Percentiles rank a stretch among this genome's conserved stretches.
phyloP scores from a whole-genome alignment of 1,140 invertebrate genomes.

The Oryzaephilus surinamensis region DNA sequence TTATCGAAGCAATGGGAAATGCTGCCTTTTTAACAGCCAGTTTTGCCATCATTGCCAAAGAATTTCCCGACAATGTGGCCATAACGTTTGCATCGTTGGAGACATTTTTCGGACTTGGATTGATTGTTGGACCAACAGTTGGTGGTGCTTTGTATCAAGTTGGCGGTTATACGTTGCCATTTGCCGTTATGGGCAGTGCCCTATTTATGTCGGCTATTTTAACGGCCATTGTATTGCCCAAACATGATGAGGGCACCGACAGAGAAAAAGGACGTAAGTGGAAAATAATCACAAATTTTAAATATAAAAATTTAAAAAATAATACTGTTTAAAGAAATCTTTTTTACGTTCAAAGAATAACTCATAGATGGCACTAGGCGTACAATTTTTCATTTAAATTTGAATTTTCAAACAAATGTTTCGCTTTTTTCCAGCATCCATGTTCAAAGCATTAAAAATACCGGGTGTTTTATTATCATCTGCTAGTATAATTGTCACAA shows the following conservation, averaged over 20 bases:
- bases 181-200: constrained; percentile 67
- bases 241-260: constrained; percentile 46
- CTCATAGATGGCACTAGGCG: too few species aligned
- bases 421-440: constrained; percentile 41
- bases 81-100: constrained; percentile 82
- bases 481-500: constrained; percentile 59
- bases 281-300: constrained; percentile 1
- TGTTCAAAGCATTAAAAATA: constrained; percentile 51
- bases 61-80: constrained; percentile 83
- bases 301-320: too few species aligned
- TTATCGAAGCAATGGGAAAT: constrained; percentile 85
- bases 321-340: too few species aligned
- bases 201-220: constrained; percentile 66
- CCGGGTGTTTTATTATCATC: constrained; percentile 58
- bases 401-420: constrained; percentile 1
- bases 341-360: too few species aligned
- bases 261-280: constrained; percentile 48
- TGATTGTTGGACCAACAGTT: constrained; percentile 77
- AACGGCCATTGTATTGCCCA: constrained; percentile 62
- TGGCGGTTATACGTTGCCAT: constrained; percentile 80
- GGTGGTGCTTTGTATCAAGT: constrained; percentile 68
- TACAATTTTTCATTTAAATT: background rate
- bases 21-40: constrained; percentile 85
- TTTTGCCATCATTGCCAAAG: constrained; percentile 88
- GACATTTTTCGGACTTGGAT: constrained; percentile 80